Conservation (phyloP, 1,140 invertebrate species). For the Pseudomyrmex flavicornis region DNA sequence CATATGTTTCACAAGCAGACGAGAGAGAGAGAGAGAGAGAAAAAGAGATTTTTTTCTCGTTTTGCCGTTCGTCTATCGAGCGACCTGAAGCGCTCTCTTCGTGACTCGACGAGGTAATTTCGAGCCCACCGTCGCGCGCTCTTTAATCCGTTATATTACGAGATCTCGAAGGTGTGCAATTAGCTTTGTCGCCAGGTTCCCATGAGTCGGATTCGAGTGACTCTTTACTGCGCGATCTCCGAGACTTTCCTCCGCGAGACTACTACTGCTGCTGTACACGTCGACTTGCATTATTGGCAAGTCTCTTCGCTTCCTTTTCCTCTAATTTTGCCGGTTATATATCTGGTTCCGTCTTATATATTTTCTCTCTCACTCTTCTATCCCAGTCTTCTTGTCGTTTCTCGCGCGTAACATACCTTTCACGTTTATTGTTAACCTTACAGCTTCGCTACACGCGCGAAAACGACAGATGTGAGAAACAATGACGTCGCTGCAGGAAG, state of each 20-base stretch:
- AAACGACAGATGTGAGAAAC: slow-evolving; percentile 26
- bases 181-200: slow-evolving; percentile 52
- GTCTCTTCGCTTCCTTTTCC: slow-evolving; percentile 3
- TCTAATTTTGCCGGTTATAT: slow-evolving; percentile 22
- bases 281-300: slow-evolving; percentile 20
- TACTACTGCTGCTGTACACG: background rate
- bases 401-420: background rate
- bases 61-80: slow-evolving; percentile 33
- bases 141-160: slow-evolving; percentile 61
- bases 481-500: slow-evolving; percentile 19
- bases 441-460: background rate
- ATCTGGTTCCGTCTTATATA: background rate
- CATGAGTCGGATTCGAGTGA: slow-evolving; percentile 26
- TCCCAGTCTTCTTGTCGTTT: background rate
- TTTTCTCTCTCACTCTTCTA: background rate
- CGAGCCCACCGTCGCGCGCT: slow-evolving; percentile 2
- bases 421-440: slow-evolving; percentile 15
- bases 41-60: background rate
- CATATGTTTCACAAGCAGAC: slow-evolving; percentile 14
- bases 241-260: background rate
- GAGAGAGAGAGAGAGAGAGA: background rate
- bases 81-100: slow-evolving; percentile 20
- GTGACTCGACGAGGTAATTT: slow-evolving; percentile 51
- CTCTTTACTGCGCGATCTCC: slow-evolving; percentile 45
- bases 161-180: slow-evolving; percentile 57